A percentile compares a stretch with the other conserved stretches of the same genome.
Conservation (phyloP, 1,140 invertebrate species). For the Myzus persicae region DNA sequence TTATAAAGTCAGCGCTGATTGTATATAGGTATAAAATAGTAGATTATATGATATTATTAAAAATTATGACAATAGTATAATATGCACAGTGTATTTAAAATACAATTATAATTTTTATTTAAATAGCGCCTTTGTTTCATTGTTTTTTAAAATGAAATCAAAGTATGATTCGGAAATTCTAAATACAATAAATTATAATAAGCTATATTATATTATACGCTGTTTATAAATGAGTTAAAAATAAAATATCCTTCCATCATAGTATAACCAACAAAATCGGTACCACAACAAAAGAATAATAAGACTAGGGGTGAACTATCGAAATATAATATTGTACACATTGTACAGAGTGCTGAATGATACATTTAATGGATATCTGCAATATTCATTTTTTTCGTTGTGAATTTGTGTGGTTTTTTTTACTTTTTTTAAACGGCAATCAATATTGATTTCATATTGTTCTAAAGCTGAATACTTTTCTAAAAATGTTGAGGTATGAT, state of each 20-base stretch:
- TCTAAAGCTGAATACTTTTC: neutral
- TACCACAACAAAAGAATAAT: neutral
- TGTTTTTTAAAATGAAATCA: too few species aligned
- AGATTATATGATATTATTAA: neutral
- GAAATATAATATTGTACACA: neutral
- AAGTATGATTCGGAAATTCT: too few species aligned
- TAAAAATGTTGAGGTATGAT: neutral
- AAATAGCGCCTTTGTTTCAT: too few species aligned
- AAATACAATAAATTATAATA: too few species aligned
- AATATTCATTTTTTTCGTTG: neutral
- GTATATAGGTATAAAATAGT: too few species aligned
- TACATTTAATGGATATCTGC: constrained; percentile 8
- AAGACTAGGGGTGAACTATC: neutral
- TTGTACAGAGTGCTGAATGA: neutral
- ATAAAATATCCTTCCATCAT: neutral
- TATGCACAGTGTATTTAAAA: neutral
- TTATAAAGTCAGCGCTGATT: neutral
- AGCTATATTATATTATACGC: neutral
- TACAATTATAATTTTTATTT: neutral
- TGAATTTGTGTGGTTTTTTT: neutral
- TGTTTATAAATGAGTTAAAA: neutral
- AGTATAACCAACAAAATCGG: neutral
- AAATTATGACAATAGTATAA: neutral
- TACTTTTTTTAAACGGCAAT: neutral
- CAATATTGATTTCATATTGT: constrained; percentile 8